phyloP scores from a whole-genome alignment of 2,888 invertebrate genomes.

The Lagria hirta region DNA sequence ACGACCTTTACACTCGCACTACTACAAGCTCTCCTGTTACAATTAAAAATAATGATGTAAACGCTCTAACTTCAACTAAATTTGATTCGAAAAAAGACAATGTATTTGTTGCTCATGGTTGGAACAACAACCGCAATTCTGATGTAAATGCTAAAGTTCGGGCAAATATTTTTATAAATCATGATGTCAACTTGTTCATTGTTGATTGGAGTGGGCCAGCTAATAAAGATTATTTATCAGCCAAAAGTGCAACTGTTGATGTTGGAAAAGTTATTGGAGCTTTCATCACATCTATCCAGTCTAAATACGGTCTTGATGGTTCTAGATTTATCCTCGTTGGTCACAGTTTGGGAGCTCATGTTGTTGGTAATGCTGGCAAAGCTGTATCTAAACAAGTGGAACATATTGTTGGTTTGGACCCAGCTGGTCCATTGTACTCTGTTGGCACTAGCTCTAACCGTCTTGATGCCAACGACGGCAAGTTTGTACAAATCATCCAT shows the following conservation, averaged over 20 bases:
- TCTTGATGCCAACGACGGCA: slow-evolving; percentile 44
- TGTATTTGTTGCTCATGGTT: slow-evolving; percentile 48
- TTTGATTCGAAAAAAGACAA: slow-evolving; percentile 34
- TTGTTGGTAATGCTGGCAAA: slow-evolving; percentile 41
- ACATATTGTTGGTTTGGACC: slow-evolving; percentile 48
- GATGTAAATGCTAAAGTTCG: slow-evolving; percentile 33
- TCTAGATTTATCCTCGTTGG: slow-evolving; percentile 37
- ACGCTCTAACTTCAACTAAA: slow-evolving; percentile 14
- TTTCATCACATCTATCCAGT: slow-evolving; percentile 37
- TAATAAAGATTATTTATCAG: slow-evolving; percentile 31
- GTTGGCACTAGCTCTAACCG: slow-evolving; percentile 37
- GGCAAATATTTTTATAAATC: slow-evolving; percentile 32
- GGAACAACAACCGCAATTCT: slow-evolving; percentile 40
- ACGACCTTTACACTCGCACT: slow-evolving; percentile 37
- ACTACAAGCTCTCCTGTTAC: too few relatives aligned
- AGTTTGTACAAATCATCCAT: slow-evolving; percentile 49
- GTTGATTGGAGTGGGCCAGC: slow-evolving; percentile 45
- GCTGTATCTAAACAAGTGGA: slow-evolving; percentile 31
- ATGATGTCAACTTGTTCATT: slow-evolving; percentile 46
- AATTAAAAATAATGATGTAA: slow-evolving; percentile 22
- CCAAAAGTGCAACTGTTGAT: slow-evolving; percentile 31
- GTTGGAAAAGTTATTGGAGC: slow-evolving; percentile 39
- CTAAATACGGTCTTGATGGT: slow-evolving; percentile 30
- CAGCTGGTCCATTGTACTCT: slow-evolving; percentile 44
- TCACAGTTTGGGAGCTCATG: slow-evolving; percentile 45